Percentiles rank a stretch among this genome's conserved stretches.
These are phyloP conservation scores for Aurelia sp. DNA, from an alignment of 30 jellyfish, hydroid and myxozoan species.

Conservation along the genomic window DNA sequence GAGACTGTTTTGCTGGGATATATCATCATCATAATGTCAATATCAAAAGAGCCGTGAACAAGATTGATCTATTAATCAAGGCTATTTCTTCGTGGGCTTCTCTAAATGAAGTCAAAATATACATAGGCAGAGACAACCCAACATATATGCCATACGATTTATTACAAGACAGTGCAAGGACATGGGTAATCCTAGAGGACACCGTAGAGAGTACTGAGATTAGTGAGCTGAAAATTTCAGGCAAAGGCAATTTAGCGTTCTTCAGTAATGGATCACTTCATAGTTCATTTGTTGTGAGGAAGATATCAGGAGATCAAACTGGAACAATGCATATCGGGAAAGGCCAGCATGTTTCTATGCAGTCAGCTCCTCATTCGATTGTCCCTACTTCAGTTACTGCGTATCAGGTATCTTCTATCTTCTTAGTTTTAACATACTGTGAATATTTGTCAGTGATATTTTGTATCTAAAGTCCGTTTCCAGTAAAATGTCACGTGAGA, in stretches of 20 bases:
- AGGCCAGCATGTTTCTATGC: constrained; percentile 34
- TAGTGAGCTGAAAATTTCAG: constrained; percentile 36
- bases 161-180: constrained; percentile 48
- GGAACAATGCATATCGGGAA: constrained; percentile 56
- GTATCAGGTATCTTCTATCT: constrained; percentile 17
- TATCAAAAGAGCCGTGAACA: constrained; percentile 3
- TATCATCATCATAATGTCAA: constrained; percentile 17
- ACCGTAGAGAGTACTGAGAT: background rate
- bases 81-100: constrained; percentile 46
- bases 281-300: constrained; percentile 12
- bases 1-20: constrained; percentile 52
- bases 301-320: constrained; percentile 55
- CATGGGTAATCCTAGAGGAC: constrained; percentile 67
- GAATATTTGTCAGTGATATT: too few species aligned
- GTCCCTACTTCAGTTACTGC: constrained; percentile 47
- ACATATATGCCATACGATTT: constrained; percentile 30
- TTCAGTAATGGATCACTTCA: constrained; percentile 4
- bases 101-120: constrained; percentile 31
- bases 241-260: constrained; percentile 54
- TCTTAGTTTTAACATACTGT: too few species aligned
- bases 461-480: too few species aligned
- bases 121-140: constrained; percentile 55
- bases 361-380: constrained; percentile 47
- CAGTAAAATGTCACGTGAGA: too few species aligned
- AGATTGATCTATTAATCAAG: constrained; percentile 15